Conservation (phyloP, 35 echinoderm and acorn worm genomes). For the Acanthaster planci region DNA sequence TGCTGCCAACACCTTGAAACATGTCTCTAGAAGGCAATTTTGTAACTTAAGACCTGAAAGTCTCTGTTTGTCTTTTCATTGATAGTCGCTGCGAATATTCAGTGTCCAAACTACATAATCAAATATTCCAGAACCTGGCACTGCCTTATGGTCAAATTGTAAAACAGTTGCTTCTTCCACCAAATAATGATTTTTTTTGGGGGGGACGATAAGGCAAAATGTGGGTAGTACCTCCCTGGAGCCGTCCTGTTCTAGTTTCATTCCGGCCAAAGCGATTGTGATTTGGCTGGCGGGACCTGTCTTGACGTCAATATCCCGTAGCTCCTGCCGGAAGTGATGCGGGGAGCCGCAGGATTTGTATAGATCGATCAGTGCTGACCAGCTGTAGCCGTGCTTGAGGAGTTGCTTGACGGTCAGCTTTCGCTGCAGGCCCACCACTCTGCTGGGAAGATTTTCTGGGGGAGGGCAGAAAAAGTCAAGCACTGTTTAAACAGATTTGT, state of each 20-base stretch:
- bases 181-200: neutral
- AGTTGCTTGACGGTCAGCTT: conserved; percentile 55
- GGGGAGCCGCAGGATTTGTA: conserved; percentile 45
- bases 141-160: neutral
- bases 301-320: conserved; percentile 42
- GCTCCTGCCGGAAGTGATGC: conserved; percentile 58
- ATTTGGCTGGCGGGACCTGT: conserved; percentile 44
- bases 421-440: conserved; percentile 34
- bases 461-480: neutral
- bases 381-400: conserved; percentile 58
- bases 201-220: neutral
- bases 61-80: neutral
- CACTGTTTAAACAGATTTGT: neutral
- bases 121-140: neutral
- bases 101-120: no score
- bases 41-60: neutral
- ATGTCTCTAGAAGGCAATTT: no score
- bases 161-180: neutral
- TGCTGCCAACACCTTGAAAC: no score
- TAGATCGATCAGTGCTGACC: conserved; percentile 38
- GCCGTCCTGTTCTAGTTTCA: conserved; percentile 66
- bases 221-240: conserved; percentile 44
- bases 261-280: conserved; percentile 30
- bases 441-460: conserved; percentile 9
- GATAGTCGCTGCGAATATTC: no score